Evolutionary conservation across 2,888 invertebrate genomes (phyloP), one percentile per base, ranked within the genome.

Genomic region (Chironomus tentans): DNA sequence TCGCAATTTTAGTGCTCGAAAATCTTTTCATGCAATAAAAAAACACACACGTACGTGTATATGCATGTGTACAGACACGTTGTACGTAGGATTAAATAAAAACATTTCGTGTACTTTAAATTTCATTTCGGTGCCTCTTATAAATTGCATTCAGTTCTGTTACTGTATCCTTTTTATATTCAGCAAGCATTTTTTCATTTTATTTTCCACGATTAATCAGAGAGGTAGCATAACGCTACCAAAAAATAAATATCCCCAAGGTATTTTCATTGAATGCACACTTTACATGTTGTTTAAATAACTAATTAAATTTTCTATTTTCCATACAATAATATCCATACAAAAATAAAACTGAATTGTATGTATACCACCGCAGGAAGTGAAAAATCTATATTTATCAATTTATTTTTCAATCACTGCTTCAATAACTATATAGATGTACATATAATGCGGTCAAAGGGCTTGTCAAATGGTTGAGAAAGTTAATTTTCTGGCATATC

Each of bases 271-370:
- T 56, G 56, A 21, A 18, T 71, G 71, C 56, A 56, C 71, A 71
- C 56, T 56, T 21, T 56, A 24, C 15, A 68, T 68, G 13, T 56
- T 74, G 74, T 74, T 74, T 74, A 48, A 74, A 74, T 74, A 68
- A 68, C 74, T 74, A 74, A 74, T 74, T 74, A 74, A 74, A 74
- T 68, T 24, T 62, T 72, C 46, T 12, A 18, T 56, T 15, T 56
- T 15, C 18, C 56, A 56, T 15, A 50, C 50, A n/a, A 12, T 24
- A 2, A 3, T 50, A 6, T 15, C 15, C n/a, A 15, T 56, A 18
- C 38, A 38, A 38, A 10, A 38, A 38, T 10, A 38, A 38, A 10
- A 38, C 7, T 10, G 38, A 38, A 38, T 38, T 38, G 38, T 38
- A 38, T 38, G 38, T 38, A 38, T 10, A 38, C 38, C 38, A 7